Base-by-base conservation (phyloP, 64 coral and sea anemone genomes). In the Cladopsammia gracilis region DNA sequence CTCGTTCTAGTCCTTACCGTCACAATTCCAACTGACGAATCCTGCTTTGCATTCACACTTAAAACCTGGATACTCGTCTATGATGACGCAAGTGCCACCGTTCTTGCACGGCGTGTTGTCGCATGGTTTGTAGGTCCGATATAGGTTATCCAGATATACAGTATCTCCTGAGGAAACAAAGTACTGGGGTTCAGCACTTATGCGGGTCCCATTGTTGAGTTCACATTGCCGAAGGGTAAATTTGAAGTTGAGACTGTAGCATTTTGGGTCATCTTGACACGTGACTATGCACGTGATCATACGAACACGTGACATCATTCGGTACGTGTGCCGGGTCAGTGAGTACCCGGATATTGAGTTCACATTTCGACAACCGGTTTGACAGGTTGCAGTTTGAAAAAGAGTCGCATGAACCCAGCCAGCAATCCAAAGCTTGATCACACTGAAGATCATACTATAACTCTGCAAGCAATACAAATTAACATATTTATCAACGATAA, bases 161-260 rank as follows among this genome's bases (percentile, higher is more conserved):
- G 62, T 53, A 58, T 79, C 62, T 12, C 10, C 14, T 10, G 46
- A 71, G 22, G 65, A 23, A n/a, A 71, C 61, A 83, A 83, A 91
- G 61, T 83, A 52, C 14, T 91, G 24, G 7, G 89, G 89, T 18
- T 71, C 42, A 56, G 34, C 51, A n/a, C 62, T 82, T 3, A 91
- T 47, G 66, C 89, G 76, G 47, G 89, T 82, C 19, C 15, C 59
- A 56, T 73, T 79, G 67, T 64, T 93, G 0, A 93, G 64, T 34
- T 87, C 73, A 47, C 84, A 93, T 10, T 75, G 62, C 4, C 58
- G 69, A 48, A 47, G 79, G 50, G n/a, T 80, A 73, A 92, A 76
- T 58, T 51, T 83, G 77, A 87, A 96, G 76, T 96, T 96, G 18
- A 96, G 82, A 70, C 94, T 96, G 59, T 75, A 92, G 57, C 94